These are phyloP conservation scores for Drepana falcataria DNA, from an alignment of 2,888 invertebrate genomes.

Conservation along the genomic window DNA sequence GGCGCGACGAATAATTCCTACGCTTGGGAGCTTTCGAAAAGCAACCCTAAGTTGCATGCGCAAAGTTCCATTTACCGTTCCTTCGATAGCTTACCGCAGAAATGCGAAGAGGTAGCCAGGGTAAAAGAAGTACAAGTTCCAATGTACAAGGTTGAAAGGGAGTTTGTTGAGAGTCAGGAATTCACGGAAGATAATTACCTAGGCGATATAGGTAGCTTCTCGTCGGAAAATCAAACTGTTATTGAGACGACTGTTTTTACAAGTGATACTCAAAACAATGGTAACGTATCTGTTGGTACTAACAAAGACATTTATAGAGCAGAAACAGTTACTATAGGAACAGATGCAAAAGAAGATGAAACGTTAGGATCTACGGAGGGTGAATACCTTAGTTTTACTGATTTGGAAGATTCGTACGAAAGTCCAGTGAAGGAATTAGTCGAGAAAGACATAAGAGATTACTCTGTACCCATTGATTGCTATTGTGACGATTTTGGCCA, in stretches of 20 bases:
- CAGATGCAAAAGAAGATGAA: conserved; percentile 25
- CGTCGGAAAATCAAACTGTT: conserved; percentile 50
- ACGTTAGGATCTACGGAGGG: conserved; percentile 53
- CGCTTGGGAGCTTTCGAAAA: conserved; percentile 36
- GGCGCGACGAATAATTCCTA: conserved; percentile 42
- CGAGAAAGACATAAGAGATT: conserved; percentile 70
- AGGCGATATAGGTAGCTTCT: conserved; percentile 51
- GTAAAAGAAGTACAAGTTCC: conserved; percentile 43
- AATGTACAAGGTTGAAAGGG: conserved; percentile 40
- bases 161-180: conserved; percentile 67
- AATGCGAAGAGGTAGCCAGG: conserved; percentile 42
- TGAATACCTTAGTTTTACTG: conserved; percentile 69
- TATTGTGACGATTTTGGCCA: conserved; percentile 61
- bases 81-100: conserved; percentile 49
- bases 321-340: conserved; percentile 16
- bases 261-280: conserved; percentile 6
- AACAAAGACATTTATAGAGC: conserved; percentile 23
- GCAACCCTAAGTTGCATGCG: conserved; percentile 15
- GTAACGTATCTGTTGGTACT: conserved; percentile 1
- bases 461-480: conserved; percentile 65
- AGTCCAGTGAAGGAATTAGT: conserved; percentile 69
- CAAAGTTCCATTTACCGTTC: conserved; percentile 39
- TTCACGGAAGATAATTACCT: conserved; percentile 69
- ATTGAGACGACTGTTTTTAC: conserved; percentile 20
- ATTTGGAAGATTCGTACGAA: conserved; percentile 59